Base-by-base conservation (phyloP, 2,888 invertebrate genomes). In the Phalangium opilio region DNA sequence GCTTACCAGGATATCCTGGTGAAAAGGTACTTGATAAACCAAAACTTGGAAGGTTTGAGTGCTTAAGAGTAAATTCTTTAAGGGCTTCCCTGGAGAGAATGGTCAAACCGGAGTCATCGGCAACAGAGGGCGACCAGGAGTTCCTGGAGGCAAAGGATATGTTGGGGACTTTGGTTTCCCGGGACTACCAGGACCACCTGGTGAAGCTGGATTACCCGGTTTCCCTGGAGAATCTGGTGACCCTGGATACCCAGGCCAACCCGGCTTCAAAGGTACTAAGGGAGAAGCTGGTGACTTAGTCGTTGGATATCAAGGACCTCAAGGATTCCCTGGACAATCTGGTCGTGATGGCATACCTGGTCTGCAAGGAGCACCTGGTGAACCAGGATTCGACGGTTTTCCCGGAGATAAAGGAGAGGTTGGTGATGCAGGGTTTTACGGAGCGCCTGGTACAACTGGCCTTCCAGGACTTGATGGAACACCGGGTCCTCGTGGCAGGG, bases 361-460 rank as follows among this genome's bases (percentile, higher is more conserved):
- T 7, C 21, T 52, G 12, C 45, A 51, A 19, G 60, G 58, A 18
- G 33, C 47, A 21, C 52, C 56, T 40, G 63, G 63, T 8, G 47
- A 53, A n/a, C 48, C 56, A 39, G 78, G 78, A 14, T 49, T 62
- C 8, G 45, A 62, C 50, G 83, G 82, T 32, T 34, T 35, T 42
- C 44, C 34, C 35, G 50, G 50, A 8, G 61, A 63, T 17, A 70
- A 67, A 55, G 83, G 82, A 36, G 58, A 66, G 41, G 54, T 59
- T 38, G 77, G 76, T 38, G 83, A 84, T 63, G 84, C 85, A 60
- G 87, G 58, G 12, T 49, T 46, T 5, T 47, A 52, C 48, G 61
- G 60, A 41, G 27, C 27, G 4, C 27, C 27, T 27, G 52, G 52
- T 17, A 50, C 50, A 43, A 32, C 46, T 18, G 52, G 52, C 5